Evolutionary conservation across 2,797 vertebrate species (phyloP), one percentile per base, ranked within the genome.

Genomic region (Sandelia bainsii): DNA sequence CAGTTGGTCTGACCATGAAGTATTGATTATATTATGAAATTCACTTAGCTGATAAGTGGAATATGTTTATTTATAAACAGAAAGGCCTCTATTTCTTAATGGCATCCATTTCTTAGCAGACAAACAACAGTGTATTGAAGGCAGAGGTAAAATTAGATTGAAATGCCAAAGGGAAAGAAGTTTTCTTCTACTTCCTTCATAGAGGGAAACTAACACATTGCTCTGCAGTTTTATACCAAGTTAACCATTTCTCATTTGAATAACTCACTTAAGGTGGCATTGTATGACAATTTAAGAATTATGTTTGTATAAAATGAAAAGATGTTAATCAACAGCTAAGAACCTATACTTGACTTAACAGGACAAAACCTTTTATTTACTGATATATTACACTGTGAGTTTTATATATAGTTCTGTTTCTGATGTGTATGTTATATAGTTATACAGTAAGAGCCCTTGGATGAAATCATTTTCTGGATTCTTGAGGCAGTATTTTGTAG

Each of bases 1-100:
- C 74, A 76, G 48, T 82, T 56, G 53, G 32, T 51, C 53, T 62
- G 78, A 83, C 73, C 69, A 54, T 82, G 56, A 79, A 63, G 56
- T 82, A 90, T 81, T 80, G 86, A 91, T 79, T 80, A 79, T 72
- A 80, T 73, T 78, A 62, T 84, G 72, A 87, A 91, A 86, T 75
- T 83, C 82, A 82, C 80, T 81, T 69, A 53, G 74, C 86, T 88
- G 79, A 90, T 72, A 69, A 87, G 76, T 83, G 66, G 69, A 82
- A 76, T 87, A 78, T 86, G 65, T 86, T 64, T 84, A 79, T 89
- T 83, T 67, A 82, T 84, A 82, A 69, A 77, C 58, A 62, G 45
- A 78, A 45, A 65, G 68, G 66, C 62, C 39, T 89, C 66, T 62
- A 86, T 89, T 82, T 77, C 59, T 66, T 85, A 88, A 86, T 83